Percentiles rank a stretch among this genome's conserved stretches.
phyloP scores from a whole-genome alignment of 2,113 vertebrate species.

The Budorcas taxicolor region DNA sequence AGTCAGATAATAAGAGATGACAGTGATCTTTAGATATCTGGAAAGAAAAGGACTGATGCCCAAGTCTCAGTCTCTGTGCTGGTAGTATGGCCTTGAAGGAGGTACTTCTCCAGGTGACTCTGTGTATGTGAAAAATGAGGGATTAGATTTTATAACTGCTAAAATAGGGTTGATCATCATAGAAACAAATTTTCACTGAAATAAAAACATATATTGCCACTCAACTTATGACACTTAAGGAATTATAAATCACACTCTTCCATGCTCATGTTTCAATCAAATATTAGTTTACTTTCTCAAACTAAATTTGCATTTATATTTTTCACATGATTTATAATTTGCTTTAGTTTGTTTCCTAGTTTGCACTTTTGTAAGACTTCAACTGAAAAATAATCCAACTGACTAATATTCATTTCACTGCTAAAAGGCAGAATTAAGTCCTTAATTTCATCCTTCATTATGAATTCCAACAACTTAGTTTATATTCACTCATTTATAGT shows the following conservation, averaged over 20 bases:
- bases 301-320: conserved; percentile 40
- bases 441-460: conserved; percentile 65
- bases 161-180: not conserved
- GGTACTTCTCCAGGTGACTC: not conserved
- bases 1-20: not conserved
- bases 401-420: conserved; percentile 43
- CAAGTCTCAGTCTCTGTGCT: not conserved
- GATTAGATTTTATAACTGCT: not conserved
- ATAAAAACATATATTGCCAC: not conserved
- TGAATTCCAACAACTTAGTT: conserved; percentile 52
- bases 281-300: conserved; percentile 7
- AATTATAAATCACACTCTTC: not conserved
- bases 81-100: not conserved
- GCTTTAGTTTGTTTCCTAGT: conserved; percentile 21
- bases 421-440: conserved; percentile 31
- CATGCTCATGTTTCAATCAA: not conserved
- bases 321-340: conserved; percentile 28
- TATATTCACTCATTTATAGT: conserved; percentile 59
- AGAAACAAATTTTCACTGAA: conserved; percentile 1
- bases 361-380: conserved; percentile 45
- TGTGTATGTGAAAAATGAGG: not conserved
- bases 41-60: not conserved
- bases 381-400: conserved; percentile 41
- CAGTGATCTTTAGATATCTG: not conserved
- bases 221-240: not conserved